These are phyloP conservation scores for Wasmannia auropunctata DNA, from an alignment of 1,140 invertebrate genomes.

Conservation along the genomic window DNA sequence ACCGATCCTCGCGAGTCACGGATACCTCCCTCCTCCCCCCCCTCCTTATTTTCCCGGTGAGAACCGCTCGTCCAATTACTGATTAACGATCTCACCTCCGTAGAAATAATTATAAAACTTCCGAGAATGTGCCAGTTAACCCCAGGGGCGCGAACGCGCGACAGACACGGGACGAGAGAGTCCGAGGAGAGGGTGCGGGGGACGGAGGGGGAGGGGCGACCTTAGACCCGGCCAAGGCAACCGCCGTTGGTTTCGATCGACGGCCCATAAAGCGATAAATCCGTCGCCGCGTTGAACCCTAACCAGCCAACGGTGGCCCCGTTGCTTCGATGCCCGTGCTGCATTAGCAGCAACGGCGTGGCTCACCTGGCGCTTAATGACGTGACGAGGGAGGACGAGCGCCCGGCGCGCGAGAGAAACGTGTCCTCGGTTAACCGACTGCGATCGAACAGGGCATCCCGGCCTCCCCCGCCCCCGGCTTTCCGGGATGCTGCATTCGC, in stretches of 20 bases:
- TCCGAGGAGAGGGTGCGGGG: background rate
- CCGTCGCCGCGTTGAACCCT: conserved; percentile 56
- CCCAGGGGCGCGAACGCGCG: conserved; percentile 67
- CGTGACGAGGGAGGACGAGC: conserved; percentile 42
- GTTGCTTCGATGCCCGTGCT: conserved; percentile 20
- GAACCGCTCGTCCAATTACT: conserved; percentile 72
- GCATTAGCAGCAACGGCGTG: conserved; percentile 22
- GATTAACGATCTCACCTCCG: conserved; percentile 75
- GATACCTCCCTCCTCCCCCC: no score
- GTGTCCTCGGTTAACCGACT: conserved; percentile 67
- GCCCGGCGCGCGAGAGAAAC: conserved; percentile 44
- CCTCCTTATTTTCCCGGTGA: conserved; percentile 60
- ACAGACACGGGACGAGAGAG: conserved; percentile 36
- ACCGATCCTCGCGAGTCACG: conserved; percentile 6
- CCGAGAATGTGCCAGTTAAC: conserved; percentile 74
- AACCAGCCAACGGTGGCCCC: background rate
- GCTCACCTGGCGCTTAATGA: conserved; percentile 58
- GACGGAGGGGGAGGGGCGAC: background rate
- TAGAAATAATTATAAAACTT: conserved; percentile 76
- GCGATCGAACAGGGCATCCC: conserved; percentile 42
- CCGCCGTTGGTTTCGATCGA: conserved; percentile 56
- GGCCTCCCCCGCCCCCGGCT: background rate
- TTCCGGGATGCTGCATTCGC: conserved; percentile 43
- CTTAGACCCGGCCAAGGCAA: conserved; percentile 49
- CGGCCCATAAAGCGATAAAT: conserved; percentile 77